Percentiles rank a stretch among this genome's conserved stretches.
These are phyloP conservation scores for Serripes groenlandicus DNA, from an alignment of 2,888 invertebrate species.

Conservation along the genomic window DNA sequence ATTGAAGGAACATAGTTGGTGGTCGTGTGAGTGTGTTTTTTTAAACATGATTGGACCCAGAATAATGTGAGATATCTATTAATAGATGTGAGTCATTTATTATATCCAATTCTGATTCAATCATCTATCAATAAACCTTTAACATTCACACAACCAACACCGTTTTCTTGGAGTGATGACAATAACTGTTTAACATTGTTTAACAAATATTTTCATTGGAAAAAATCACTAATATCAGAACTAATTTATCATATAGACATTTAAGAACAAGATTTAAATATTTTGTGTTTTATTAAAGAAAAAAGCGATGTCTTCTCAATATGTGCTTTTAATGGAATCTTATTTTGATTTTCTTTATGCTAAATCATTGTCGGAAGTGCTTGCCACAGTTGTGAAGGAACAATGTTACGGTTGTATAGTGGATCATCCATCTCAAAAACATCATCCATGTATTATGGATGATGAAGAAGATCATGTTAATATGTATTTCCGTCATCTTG, in stretches of 20 bases:
- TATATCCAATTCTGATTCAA: too few species aligned
- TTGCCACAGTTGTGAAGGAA: not conserved
- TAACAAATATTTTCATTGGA: not conserved
- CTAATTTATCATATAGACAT: too few species aligned
- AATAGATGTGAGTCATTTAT: too few species aligned
- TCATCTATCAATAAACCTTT: not conserved
- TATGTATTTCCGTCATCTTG: slow-evolving; percentile 31
- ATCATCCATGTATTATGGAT: slow-evolving; percentile 42
- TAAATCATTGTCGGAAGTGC: slow-evolving; percentile 28
- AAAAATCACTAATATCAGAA: too few species aligned
- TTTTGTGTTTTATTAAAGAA: not conserved
- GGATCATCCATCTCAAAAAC: slow-evolving; percentile 40
- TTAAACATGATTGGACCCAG: too few species aligned
- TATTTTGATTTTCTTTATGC: slow-evolving; percentile 48
- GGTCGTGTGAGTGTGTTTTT: too few species aligned
- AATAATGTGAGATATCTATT: too few species aligned
- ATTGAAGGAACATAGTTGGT: too few species aligned
- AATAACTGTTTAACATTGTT: not conserved
- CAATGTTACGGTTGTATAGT: slow-evolving; percentile 34
- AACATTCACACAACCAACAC: not conserved
- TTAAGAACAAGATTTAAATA: too few species aligned
- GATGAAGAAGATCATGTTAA: slow-evolving; percentile 7
- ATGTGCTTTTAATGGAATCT: slow-evolving; percentile 3
- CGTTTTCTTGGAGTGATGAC: not conserved
- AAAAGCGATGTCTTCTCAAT: not conserved